These are phyloP conservation scores for Ciconia maguari DNA, from an alignment of 2,113 vertebrate genomes.

Conservation along the genomic window DNA sequence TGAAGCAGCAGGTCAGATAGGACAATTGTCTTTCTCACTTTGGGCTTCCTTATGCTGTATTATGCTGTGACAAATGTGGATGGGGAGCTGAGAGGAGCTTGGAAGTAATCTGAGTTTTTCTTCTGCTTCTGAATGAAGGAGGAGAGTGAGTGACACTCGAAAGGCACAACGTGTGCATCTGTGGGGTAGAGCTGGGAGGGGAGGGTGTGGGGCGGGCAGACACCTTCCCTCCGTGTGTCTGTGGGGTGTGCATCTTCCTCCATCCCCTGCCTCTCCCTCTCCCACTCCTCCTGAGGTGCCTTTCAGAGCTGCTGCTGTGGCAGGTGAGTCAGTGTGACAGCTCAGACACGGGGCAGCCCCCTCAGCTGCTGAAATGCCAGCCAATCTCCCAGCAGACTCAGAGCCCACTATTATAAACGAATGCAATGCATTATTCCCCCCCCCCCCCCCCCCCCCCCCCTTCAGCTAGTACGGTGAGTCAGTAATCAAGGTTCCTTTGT, in stretches of 20 bases:
- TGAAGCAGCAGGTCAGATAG: background rate
- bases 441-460: background rate
- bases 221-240: background rate
- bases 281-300: background rate
- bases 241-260: background rate
- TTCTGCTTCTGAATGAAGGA: background rate
- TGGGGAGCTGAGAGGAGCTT: background rate
- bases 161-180: background rate
- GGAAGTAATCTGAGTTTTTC: background rate
- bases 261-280: background rate
- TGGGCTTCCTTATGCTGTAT: rapidly evolving
- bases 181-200: background rate
- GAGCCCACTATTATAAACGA: slow-evolving; percentile 31
- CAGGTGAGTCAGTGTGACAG: slow-evolving; percentile 67
- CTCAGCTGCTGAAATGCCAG: slow-evolving; percentile 70
- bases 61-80: background rate
- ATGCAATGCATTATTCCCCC: background rate
- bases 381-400: slow-evolving; percentile 44
- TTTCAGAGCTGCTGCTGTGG: slow-evolving; percentile 8
- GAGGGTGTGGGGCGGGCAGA: too few species aligned
- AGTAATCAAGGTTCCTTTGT: slow-evolving; percentile 61
- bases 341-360: slow-evolving; percentile 59
- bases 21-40: background rate
- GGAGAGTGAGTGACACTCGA: rapidly evolving
- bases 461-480: slow-evolving; percentile 49